Conservation (phyloP, 2,113 vertebrate genomes). For the Nycticebus coucang region DNA sequence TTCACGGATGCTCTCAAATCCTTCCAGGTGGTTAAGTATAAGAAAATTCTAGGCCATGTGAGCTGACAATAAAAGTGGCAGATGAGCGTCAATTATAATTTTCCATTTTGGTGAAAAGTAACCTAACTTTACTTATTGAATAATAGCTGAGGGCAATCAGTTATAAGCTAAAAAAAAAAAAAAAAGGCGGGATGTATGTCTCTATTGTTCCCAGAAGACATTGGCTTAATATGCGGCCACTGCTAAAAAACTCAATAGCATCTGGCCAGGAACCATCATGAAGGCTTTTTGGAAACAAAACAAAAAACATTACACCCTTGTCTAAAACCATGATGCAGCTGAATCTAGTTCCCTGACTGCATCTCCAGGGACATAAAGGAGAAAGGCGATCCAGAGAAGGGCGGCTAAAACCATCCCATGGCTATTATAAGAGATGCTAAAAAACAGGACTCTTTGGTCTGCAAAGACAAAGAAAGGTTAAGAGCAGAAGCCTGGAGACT, state of each 20-base stretch:
- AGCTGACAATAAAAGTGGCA: not conserved
- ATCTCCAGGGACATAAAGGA: conserved; percentile 33
- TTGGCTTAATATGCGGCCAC: conserved; percentile 17
- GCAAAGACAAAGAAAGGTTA: conserved; percentile 67
- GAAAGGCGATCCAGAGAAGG: conserved; percentile 15
- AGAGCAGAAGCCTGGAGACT: not conserved
- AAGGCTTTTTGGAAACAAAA: conserved; percentile 60
- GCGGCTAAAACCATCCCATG: not conserved
- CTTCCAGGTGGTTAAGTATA: not conserved
- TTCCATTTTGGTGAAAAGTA: not conserved
- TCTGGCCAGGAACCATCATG: conserved; percentile 13
- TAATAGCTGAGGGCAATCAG: conserved; percentile 25
- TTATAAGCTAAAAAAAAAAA: not conserved
- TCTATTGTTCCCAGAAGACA: conserved; percentile 46
- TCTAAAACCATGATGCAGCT: conserved; percentile 22
- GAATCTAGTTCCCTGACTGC: not conserved
- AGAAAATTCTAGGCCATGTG: not conserved
- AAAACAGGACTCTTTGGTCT: conserved; percentile 32
- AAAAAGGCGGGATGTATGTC: not conserved
- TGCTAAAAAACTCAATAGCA: conserved; percentile 54
- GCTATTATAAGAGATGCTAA: conserved; percentile 32
- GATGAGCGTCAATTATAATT: not conserved
- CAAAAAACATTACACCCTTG: conserved; percentile 28
- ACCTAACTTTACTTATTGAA: not conserved
- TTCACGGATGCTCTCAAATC: not conserved